These are phyloP conservation scores for Drosophila lacicola DNA, from an alignment of 2,888 invertebrate genomes.

Conservation along the genomic window DNA sequence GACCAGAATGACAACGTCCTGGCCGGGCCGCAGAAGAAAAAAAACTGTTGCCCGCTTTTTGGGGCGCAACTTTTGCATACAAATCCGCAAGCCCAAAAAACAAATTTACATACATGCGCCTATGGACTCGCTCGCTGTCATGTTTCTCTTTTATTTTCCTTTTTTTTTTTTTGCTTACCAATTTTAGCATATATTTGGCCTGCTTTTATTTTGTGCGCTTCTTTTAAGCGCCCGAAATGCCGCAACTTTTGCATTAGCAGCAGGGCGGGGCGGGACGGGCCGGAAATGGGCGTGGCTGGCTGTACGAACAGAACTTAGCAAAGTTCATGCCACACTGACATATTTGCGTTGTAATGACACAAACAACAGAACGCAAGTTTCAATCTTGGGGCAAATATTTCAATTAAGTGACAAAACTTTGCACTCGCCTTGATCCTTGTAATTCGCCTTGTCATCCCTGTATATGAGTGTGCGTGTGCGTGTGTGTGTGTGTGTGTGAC, in stretches of 20 bases:
- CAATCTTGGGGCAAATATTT: constrained; percentile 82
- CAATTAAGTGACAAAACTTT: constrained; percentile 83
- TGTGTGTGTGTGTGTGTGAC: constrained; percentile 20
- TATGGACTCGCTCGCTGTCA: constrained; percentile 14
- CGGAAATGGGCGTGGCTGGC: constrained; percentile 34
- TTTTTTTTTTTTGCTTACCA: constrained; percentile 35
- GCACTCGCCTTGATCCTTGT: constrained; percentile 68
- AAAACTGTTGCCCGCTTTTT: constrained; percentile 59
- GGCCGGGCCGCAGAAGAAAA: constrained; percentile 38
- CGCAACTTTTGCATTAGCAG: constrained; percentile 72
- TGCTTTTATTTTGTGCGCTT: constrained; percentile 57
- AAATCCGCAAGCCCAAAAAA: constrained; percentile 63
- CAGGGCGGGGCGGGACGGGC: constrained; percentile 5
- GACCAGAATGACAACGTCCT: constrained; percentile 14
- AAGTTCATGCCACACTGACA: constrained; percentile 29
- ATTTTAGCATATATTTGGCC: constrained; percentile 67
- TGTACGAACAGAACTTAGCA: constrained; percentile 47
- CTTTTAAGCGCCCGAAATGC: constrained; percentile 52
- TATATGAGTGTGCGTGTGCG: constrained; percentile 12
- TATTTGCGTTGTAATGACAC: constrained; percentile 68
- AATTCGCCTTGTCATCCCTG: constrained; percentile 55
- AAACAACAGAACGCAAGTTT: constrained; percentile 66
- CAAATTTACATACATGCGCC: constrained; percentile 74
- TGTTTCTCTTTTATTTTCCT: not conserved
- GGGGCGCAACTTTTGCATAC: constrained; percentile 66